These are phyloP conservation scores for Sycophila texana DNA, from an alignment of 2,888 invertebrate genomes.

Conservation along the genomic window DNA sequence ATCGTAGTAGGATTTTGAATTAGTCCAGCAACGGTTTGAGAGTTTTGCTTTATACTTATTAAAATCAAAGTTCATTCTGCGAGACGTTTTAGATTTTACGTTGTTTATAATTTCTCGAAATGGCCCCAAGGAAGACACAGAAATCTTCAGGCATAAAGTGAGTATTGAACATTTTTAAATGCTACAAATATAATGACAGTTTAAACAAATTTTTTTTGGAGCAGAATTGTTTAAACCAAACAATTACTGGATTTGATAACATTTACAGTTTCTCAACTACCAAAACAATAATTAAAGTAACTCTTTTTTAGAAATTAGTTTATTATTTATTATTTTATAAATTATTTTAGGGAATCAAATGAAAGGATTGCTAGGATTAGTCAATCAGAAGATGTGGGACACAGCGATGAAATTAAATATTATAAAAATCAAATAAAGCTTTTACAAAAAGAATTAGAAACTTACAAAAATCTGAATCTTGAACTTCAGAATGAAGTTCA, in stretches of 20 bases:
- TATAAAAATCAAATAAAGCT: slow-evolving; percentile 58
- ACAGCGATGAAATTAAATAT: slow-evolving; percentile 44
- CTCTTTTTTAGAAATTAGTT: not conserved
- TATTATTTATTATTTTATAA: not conserved
- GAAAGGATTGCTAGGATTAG: not conserved
- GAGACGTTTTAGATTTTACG: not conserved
- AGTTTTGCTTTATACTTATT: not conserved
- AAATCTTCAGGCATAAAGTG: too few species aligned
- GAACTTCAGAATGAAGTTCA: slow-evolving; percentile 30
- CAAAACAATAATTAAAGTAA: not conserved
- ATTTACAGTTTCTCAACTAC: not conserved
- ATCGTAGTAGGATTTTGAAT: too few species aligned
- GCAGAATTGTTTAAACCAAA: not conserved
- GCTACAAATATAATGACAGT: not conserved
- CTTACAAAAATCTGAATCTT: slow-evolving; percentile 43
- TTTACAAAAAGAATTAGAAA: slow-evolving; percentile 54
- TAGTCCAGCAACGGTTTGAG: not conserved
- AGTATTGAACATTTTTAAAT: not conserved
- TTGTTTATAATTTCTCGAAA: not conserved
- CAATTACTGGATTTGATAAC: not conserved
- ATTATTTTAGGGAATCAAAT: slow-evolving; percentile 16
- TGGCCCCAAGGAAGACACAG: not conserved
- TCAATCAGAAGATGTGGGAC: slow-evolving; percentile 42
- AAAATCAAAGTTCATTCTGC: not conserved
- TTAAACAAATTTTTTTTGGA: not conserved